phyloP scores from a whole-genome alignment of 2,797 vertebrate genomes.

The Bufotes viridis region DNA sequence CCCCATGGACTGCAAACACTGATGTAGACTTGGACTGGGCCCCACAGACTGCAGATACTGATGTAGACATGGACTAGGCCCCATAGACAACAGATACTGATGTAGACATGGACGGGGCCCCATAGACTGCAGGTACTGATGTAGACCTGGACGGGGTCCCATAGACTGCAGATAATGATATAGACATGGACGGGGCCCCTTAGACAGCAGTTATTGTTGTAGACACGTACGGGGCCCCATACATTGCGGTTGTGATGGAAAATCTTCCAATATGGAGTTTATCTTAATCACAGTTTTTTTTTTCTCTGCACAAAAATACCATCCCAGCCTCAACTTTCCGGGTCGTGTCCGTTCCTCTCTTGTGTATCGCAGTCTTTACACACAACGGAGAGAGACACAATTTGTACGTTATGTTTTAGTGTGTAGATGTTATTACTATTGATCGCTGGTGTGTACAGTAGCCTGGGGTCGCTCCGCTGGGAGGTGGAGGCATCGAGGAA shows the following conservation, averaged over 20 bases:
- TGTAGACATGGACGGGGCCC: background rate
- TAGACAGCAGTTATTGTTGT: background rate
- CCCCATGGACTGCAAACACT: background rate
- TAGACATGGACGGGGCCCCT: background rate
- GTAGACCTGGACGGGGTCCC: background rate
- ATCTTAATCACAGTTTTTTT: too few species aligned
- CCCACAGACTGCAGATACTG: background rate
- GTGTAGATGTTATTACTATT: slow-evolving; percentile 11
- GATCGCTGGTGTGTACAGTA: background rate
- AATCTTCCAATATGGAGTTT: background rate
- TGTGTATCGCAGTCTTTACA: background rate
- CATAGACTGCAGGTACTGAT: background rate
- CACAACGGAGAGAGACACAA: background rate
- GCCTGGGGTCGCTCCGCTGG: background rate
- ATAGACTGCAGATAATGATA: background rate
- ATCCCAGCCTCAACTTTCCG: background rate
- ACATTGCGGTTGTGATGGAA: background rate
- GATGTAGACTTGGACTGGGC: too few species aligned
- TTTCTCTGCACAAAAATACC: background rate
- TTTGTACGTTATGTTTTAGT: background rate
- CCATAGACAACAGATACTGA: background rate
- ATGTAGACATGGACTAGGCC: background rate
- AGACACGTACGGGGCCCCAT: background rate
- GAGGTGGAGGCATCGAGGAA: background rate
- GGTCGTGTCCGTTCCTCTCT: background rate